Conservation (phyloP, 2,888 invertebrate genomes). For the Eupithecia exiguata region DNA sequence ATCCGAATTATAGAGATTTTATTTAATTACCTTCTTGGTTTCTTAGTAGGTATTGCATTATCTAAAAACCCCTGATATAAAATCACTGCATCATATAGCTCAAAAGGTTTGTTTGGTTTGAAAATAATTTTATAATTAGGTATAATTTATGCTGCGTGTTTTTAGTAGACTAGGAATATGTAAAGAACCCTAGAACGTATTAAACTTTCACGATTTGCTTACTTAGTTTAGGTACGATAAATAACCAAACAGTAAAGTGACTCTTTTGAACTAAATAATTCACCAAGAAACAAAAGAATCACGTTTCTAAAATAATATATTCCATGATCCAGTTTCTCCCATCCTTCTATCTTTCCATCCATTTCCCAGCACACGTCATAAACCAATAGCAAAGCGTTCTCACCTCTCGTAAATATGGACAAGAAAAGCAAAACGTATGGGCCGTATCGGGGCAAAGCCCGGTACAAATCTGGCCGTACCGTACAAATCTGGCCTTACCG, state of each 20-base stretch:
- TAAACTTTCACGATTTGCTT: too few species aligned
- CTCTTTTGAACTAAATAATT: too few species aligned
- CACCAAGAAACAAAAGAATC: background rate
- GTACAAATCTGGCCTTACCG: slow-evolving; percentile 74
- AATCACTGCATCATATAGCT: too few species aligned
- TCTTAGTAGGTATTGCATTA: background rate
- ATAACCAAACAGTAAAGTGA: too few species aligned
- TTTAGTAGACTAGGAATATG: too few species aligned
- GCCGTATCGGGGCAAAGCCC: slow-evolving; percentile 77
- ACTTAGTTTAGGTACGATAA: too few species aligned
- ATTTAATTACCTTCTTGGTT: too few species aligned
- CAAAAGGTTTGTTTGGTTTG: too few species aligned
- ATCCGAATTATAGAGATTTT: too few species aligned
- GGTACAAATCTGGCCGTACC: slow-evolving; percentile 76
- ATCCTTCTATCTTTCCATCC: slow-evolving; percentile 32
- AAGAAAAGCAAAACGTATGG: slow-evolving; percentile 81
- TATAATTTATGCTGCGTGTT: too few species aligned
- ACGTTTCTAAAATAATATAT: background rate
- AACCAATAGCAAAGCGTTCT: slow-evolving; percentile 50
- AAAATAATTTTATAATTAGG: too few species aligned
- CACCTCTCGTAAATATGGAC: slow-evolving; percentile 75
- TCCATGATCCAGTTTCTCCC: slow-evolving; percentile 13
- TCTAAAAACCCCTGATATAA: background rate
- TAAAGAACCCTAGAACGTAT: too few species aligned
- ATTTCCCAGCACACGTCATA: slow-evolving; percentile 41